Evolutionary conservation across 1,140 invertebrate species (phyloP).

Genomic region (Zaprionus ghesquierei): DNA sequence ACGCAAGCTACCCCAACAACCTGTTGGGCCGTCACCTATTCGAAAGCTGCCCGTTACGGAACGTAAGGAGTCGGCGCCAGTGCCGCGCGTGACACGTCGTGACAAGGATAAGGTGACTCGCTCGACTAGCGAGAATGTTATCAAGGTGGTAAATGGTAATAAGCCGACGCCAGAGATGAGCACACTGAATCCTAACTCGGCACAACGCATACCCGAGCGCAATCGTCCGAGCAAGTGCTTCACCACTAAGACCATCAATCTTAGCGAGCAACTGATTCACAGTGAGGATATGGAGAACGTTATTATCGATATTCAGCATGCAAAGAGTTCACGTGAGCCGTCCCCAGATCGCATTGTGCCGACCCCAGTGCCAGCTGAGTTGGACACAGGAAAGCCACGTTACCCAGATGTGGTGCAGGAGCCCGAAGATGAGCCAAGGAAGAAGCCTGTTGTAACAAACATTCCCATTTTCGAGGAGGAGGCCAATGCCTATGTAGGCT

Average conservation of each 20-base stretch:
- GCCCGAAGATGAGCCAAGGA: conserved; percentile 86
- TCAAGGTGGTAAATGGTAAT: conserved; percentile 82
- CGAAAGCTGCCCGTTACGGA: conserved; percentile 67
- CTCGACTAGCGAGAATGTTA: conserved; percentile 84
- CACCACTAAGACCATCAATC: conserved; percentile 82
- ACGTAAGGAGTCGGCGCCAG: conserved; percentile 75
- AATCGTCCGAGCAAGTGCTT: conserved; percentile 75
- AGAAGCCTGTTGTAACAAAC: conserved; percentile 79
- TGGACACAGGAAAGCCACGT: conserved; percentile 85
- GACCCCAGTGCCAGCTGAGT: conserved; percentile 84
- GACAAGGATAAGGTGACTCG: conserved; percentile 84
- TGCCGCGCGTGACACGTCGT: conserved; percentile 81
- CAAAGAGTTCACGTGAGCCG: conserved; percentile 88
- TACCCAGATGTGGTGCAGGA: conserved; percentile 88
- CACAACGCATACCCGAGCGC: conserved; percentile 26
- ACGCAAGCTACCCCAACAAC: conserved; percentile 56
- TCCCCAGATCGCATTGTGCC: conserved; percentile 87
- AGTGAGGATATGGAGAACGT: conserved; percentile 83
- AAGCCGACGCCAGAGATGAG: conserved; percentile 70
- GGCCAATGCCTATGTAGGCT: conserved; percentile 71
- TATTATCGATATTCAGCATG: conserved; percentile 86
- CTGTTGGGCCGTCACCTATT: not conserved
- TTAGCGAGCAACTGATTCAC: conserved; percentile 71
- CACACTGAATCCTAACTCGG: conserved; percentile 34
- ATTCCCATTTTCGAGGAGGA: conserved; percentile 82